A percentile compares a stretch with the other conserved stretches of the same genome.
phyloP scores from a whole-genome alignment of 2,113 vertebrate species.

The Catharus bicknelli region DNA sequence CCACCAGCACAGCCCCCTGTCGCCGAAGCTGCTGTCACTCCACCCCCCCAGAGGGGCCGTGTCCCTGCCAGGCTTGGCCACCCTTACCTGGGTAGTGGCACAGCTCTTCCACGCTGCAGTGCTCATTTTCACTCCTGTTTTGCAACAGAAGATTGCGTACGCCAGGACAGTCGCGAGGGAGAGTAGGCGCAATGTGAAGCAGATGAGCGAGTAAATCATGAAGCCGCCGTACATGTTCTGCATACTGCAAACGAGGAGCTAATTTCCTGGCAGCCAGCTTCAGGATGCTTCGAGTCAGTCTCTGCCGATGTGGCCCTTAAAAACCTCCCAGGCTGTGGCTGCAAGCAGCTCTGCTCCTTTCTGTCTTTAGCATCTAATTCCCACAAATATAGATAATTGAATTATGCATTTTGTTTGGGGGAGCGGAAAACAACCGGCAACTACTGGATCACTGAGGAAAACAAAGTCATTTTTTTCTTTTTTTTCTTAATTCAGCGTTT shows the following conservation, averaged over 20 bases:
- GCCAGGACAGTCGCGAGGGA: neutral
- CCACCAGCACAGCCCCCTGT: neutral
- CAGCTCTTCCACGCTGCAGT: neutral
- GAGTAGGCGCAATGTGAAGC: constrained; percentile 7
- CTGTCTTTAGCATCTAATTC: neutral
- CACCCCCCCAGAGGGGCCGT: fast-evolving
- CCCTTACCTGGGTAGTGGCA: constrained; percentile 9
- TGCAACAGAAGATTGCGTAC: neutral
- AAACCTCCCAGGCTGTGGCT: neutral
- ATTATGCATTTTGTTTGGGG: neutral
- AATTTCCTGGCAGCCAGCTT: constrained; percentile 10
- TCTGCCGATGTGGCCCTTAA: neutral
- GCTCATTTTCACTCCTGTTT: constrained; percentile 36
- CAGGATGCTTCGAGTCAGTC: neutral
- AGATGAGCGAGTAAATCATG: constrained; percentile 33
- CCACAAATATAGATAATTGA: neutral
- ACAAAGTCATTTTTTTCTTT: neutral
- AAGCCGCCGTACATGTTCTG: constrained; percentile 13
- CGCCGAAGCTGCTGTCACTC: neutral
- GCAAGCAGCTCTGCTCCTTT: neutral
- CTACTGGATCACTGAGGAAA: neutral
- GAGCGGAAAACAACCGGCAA: neutral
- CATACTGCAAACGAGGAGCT: constrained; percentile 29
- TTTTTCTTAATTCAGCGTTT: neutral
- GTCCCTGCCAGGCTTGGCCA: neutral